Percentiles rank a stretch among this genome's conserved stretches.
These are phyloP conservation scores for Pelecanoides urinatrix DNA, from an alignment of 2,113 vertebrate genomes.

Conservation along the genomic window DNA sequence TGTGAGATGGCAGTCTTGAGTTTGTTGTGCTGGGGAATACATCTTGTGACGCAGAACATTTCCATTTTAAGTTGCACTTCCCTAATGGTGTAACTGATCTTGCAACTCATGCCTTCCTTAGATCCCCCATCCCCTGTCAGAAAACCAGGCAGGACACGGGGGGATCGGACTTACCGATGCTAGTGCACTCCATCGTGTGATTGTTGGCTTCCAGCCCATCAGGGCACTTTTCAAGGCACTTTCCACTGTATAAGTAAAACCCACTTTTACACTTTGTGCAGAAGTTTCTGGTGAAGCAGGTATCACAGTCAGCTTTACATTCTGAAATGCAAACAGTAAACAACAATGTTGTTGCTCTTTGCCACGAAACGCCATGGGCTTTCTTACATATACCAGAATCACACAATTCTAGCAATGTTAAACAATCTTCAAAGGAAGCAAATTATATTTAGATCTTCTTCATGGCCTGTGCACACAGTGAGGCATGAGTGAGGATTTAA, in stretches of 20 bases:
- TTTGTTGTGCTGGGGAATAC: background rate
- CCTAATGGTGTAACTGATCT: background rate
- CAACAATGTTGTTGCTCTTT: background rate
- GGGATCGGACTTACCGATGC: conserved; percentile 78
- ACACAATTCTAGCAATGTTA: background rate
- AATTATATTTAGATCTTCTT: background rate
- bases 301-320: conserved; percentile 97
- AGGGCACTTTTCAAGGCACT: conserved; percentile 94
- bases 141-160: background rate
- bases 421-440: background rate
- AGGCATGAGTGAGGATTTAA: background rate
- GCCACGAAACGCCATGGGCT: background rate
- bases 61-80: background rate
- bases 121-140: background rate
- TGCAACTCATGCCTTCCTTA: background rate
- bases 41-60: background rate
- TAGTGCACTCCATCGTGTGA: conserved; percentile 89
- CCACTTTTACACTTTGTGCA: conserved; percentile 96
- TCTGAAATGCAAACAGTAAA: conserved; percentile 81
- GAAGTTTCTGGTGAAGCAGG: conserved; percentile 99
- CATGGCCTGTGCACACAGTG: background rate
- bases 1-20: background rate
- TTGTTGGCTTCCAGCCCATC: conserved; percentile 89
- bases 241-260: conserved; percentile 93
- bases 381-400: background rate